Evolutionary conservation across 2,113 vertebrate species (phyloP), one percentile per base, ranked within the genome.

Genomic region (Pardalotus punctatus): DNA sequence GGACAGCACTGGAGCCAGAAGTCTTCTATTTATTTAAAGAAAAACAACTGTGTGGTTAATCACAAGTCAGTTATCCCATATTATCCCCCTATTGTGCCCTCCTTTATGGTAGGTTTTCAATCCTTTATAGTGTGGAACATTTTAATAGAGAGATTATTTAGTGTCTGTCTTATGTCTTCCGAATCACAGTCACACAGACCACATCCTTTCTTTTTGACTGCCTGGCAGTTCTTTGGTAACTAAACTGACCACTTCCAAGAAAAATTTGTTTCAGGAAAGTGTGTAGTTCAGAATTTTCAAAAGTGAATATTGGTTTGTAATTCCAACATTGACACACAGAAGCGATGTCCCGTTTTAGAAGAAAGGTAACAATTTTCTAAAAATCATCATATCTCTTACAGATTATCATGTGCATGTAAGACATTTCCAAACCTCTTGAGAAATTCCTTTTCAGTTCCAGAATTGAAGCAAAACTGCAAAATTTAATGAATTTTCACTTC

Each of bases 141-240:
- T 94, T 95, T 95, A 88, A 88, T 74, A 71, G 47, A 87, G 28
- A 81, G 29, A 61, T 82, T 87, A 51, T 91, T 85, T 87, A 40
- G 13, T 5, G 1, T 70, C 21, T 86, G 31, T 20, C 31, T 85
- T 82, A 87, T 40, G 10, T 92, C 38, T 93, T 38, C 38, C 29
- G 77, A 66, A 54, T 92, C 71, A 76, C 43, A 56, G 24, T 61
- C 54, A 82, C 42, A 58, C 19, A 72, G n/a, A 69, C 53, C 45
- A 77, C 38, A 72, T 92, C 50, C 45, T 6, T 62, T 80, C 54
- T 53, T 85, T 86, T 71, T 73, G 54, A 77, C 22, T 70, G 31
- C 23, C 28, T 70, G 15, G 66, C 38, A 77, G 29, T 54, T 86
- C 21, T 73, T 38, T 80, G 20, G 21, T 80, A 71, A 62, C 29